Evolutionary conservation across 2,888 invertebrate genomes (phyloP), one percentile per base, ranked within the genome.

Genomic region (Eurytoma adleriae): DNA sequence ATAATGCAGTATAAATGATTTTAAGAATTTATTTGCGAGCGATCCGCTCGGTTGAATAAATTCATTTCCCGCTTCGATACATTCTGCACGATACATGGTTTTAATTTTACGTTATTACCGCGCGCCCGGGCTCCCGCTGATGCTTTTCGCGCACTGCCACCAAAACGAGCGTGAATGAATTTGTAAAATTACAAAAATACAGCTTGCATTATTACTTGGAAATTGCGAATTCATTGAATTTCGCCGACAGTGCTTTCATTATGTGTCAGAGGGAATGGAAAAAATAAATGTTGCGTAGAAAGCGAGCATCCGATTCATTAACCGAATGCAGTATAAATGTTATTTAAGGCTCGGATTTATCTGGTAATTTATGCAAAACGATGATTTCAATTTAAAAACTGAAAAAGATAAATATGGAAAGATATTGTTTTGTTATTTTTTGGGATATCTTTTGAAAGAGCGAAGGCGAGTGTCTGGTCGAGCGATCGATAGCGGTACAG

Each of bases 1-100:
- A 79, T 79, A 79, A 82, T 82, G 67, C 79, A 50, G 77, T 79
- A 82, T 82, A 77, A 79, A 82, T 82, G 79, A 82, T 79, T 79
- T 82, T 82, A 77, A 82, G 74, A 82, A 79, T 79, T 82, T 82
- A 82, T 82, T 77, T 74, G 77, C 76, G 61, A 18, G 16, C 73
- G 73, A 76, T 77, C 66, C 79, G 77, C 73, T 74, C 66, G 73
- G 70, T 67, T 70, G 79, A 79, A 79, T 82, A 79, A 82, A 82
- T 82, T 82, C 72, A 82, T 82, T 82, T 82, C 69, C 73, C 82
- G 77, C 77, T 79, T 54, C 79, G 77, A 77, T 79, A 79, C 76
- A 59, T 73, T 69, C 50, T 64, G 56, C 67, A 30, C 70, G 61
- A 73, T 76, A 62, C 69, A 67, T 77, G 73, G 14, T 82, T 79